These are phyloP conservation scores for Dryococelus australis DNA, from an alignment of 2,888 invertebrate genomes.

Conservation along the genomic window DNA sequence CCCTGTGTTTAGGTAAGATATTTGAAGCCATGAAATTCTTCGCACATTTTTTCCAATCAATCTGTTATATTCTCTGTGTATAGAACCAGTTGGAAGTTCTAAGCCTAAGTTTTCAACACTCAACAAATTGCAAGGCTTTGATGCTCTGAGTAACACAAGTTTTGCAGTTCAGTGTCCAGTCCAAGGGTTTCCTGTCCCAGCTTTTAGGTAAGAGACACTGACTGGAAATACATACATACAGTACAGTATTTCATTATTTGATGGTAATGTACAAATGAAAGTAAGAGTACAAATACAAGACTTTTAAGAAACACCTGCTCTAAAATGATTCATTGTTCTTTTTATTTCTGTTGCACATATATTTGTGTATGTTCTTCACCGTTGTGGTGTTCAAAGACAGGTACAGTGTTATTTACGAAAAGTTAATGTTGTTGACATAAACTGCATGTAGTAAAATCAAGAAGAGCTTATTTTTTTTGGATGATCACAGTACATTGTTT, in stretches of 20 bases:
- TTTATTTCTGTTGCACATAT: not conserved
- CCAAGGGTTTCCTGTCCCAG: constrained; percentile 63
- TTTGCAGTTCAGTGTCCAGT: constrained; percentile 61
- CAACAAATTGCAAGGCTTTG: constrained; percentile 38
- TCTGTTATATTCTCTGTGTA: constrained; percentile 24
- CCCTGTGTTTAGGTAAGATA: constrained; percentile 72
- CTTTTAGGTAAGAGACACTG: constrained; percentile 63
- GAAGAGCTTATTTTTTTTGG: too few relatives aligned
- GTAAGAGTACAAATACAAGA: not conserved
- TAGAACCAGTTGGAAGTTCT: constrained; percentile 63
- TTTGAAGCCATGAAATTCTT: not conserved
- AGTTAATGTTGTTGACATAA: too few relatives aligned
- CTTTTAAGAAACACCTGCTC: not conserved
- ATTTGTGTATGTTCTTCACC: not conserved
- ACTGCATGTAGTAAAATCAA: too few relatives aligned
- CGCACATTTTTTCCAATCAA: not conserved
- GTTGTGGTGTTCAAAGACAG: too few relatives aligned
- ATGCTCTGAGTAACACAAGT: constrained; percentile 55
- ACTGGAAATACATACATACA: not conserved
- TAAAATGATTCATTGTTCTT: not conserved
- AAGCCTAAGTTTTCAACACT: constrained; percentile 66
- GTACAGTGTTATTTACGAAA: too few relatives aligned
- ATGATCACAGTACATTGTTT: too few relatives aligned
- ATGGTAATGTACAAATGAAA: not conserved
- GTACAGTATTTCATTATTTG: not conserved